phyloP scores from a whole-genome alignment of 1,140 invertebrate species.

The Paraescarpia echinospica region DNA sequence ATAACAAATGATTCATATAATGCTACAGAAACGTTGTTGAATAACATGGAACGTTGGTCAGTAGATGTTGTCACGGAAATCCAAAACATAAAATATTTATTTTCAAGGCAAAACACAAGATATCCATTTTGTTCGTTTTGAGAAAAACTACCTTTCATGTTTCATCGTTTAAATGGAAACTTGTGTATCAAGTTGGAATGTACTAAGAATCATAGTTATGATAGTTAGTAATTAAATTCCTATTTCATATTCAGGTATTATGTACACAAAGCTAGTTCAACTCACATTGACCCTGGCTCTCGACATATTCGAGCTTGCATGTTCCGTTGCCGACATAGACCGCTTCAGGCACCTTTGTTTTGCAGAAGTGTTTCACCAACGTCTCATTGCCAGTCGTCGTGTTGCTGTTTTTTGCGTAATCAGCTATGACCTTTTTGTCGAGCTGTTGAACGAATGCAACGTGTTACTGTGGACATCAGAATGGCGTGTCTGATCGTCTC shows the following conservation, averaged over 20 bases:
- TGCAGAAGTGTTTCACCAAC: not conserved
- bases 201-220: too few species aligned
- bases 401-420: not conserved
- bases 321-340: not conserved
- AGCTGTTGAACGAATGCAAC: not conserved
- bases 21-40: not conserved
- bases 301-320: not conserved
- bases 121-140: too few species aligned
- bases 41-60: not conserved
- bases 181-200: too few species aligned
- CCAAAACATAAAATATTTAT: too few species aligned
- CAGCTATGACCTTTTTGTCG: not conserved
- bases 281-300: not conserved
- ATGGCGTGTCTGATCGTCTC: not conserved
- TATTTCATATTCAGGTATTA: too few species aligned
- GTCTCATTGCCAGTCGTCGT: not conserved
- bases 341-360: not conserved
- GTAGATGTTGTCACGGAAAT: too few species aligned
- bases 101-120: too few species aligned
- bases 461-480: not conserved
- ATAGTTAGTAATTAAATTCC: too few species aligned
- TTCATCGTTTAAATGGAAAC: too few species aligned
- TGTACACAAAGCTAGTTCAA: not conserved
- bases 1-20: too few species aligned
- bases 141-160: too few species aligned